A percentile compares a stretch with the other conserved stretches of the same genome.
Evolutionary conservation across 2,797 vertebrate genomes (phyloP).

Genomic region (Chaenodraco wilsoni): DNA sequence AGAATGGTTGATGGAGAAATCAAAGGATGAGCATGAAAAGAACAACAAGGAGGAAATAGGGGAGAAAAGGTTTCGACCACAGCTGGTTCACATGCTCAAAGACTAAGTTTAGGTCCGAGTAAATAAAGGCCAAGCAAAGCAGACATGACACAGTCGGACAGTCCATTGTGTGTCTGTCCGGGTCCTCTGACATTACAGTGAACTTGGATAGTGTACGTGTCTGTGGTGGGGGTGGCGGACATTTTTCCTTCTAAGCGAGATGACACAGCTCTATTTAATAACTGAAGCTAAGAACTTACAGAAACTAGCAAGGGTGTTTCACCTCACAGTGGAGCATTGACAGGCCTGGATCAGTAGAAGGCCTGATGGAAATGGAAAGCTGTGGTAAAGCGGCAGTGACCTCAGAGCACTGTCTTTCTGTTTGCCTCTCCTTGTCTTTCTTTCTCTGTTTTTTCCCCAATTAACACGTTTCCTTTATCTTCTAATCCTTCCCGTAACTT

Average conservation of each 20-base stretch:
- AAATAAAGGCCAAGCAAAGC: constrained; percentile 32
- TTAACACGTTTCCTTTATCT: background rate
- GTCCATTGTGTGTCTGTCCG: constrained; percentile 37
- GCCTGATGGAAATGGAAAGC: constrained; percentile 46
- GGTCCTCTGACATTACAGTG: constrained; percentile 37
- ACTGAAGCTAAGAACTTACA: constrained; percentile 31
- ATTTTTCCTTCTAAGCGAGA: constrained; percentile 37
- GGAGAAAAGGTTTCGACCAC: constrained; percentile 32
- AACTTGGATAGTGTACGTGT: constrained; percentile 39
- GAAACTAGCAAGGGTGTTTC: constrained; percentile 47
- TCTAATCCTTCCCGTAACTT: background rate
- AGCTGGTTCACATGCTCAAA: constrained; percentile 61
- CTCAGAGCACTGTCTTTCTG: constrained; percentile 20
- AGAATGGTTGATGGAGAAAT: constrained; percentile 3
- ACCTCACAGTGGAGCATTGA: constrained; percentile 51
- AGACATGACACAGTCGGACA: constrained; percentile 40
- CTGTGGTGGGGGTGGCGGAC: constrained; percentile 15
- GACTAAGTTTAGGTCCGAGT: constrained; percentile 44
- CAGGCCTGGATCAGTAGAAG: constrained; percentile 28
- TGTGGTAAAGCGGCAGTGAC: constrained; percentile 27
- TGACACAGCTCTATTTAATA: constrained; percentile 42
- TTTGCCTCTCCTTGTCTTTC: constrained; percentile 5
- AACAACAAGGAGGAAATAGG: constrained; percentile 9
- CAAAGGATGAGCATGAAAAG: background rate
- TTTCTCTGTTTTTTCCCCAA: constrained; percentile 18